These are phyloP conservation scores for Tanytarsus gracilentus DNA, from an alignment of 2,888 invertebrate genomes.

Conservation along the genomic window DNA sequence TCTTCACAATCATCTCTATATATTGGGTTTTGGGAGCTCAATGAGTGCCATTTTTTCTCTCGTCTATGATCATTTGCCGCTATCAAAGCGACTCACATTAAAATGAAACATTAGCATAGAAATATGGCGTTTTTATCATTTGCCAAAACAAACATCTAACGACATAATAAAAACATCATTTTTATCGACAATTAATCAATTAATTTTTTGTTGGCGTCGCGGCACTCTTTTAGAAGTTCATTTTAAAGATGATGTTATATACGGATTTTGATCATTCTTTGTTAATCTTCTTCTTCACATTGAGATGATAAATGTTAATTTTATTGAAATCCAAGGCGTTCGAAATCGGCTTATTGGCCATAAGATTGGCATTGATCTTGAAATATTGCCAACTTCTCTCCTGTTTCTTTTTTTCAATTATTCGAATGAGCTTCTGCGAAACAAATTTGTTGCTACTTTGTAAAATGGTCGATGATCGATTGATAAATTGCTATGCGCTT, in stretches of 20 bases:
- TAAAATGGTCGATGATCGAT: too few relatives aligned
- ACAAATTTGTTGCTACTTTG: too few relatives aligned
- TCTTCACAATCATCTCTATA: neutral
- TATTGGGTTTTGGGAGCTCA: slow-evolving; percentile 16
- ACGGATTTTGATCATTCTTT: neutral
- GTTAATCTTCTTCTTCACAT: neutral
- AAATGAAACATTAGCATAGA: slow-evolving; percentile 19
- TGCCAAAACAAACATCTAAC: slow-evolving; percentile 23
- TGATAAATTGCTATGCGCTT: too few relatives aligned
- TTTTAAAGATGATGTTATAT: neutral
- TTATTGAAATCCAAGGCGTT: slow-evolving; percentile 4
- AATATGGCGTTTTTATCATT: slow-evolving; percentile 26
- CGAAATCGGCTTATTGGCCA: slow-evolving; percentile 13
- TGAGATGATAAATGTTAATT: slow-evolving; percentile 26
- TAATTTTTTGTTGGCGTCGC: slow-evolving; percentile 21
- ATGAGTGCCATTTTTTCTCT: neutral
- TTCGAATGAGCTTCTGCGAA: neutral
- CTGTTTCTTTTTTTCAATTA: neutral
- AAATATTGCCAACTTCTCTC: slow-evolving; percentile 6
- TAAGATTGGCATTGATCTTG: slow-evolving; percentile 11
- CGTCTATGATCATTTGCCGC: neutral
- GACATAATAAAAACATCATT: slow-evolving; percentile 28
- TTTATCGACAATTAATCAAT: slow-evolving; percentile 27
- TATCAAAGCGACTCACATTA: neutral
- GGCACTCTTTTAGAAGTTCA: neutral